phyloP scores from a whole-genome alignment of 2,797 vertebrate genomes.

The Kryptolebias ocellatus region DNA sequence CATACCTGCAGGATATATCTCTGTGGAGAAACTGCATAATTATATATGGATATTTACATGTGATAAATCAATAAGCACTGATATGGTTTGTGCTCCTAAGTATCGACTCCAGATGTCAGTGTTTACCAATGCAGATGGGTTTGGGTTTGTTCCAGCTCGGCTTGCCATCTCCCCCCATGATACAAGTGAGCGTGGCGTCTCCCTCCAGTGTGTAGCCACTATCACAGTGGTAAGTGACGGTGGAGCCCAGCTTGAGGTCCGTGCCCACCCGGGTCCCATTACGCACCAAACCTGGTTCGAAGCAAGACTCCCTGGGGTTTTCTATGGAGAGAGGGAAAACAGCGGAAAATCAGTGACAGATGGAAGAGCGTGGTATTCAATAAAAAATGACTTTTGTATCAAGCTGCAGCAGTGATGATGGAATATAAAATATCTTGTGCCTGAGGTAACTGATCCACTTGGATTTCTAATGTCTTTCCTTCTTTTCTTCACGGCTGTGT shows the following conservation, averaged over 20 bases:
- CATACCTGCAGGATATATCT: constrained; percentile 30
- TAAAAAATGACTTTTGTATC: constrained; percentile 35
- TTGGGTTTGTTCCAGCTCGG: constrained; percentile 93
- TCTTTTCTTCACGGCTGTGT: constrained; percentile 9
- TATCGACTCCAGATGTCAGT: constrained; percentile 70
- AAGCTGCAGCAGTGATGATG: constrained; percentile 20
- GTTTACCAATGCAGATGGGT: constrained; percentile 93
- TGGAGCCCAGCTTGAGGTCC: constrained; percentile 93
- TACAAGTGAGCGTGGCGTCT: constrained; percentile 89
- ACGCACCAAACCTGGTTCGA: constrained; percentile 91
- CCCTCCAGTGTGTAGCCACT: constrained; percentile 93
- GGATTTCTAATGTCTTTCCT: constrained; percentile 11
- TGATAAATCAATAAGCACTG: constrained; percentile 44
- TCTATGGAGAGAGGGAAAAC: constrained; percentile 80
- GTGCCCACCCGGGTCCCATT: constrained; percentile 92
- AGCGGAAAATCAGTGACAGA: constrained; percentile 63
- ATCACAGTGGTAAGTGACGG: constrained; percentile 93
- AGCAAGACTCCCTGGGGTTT: constrained; percentile 97
- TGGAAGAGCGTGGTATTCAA: constrained; percentile 37
- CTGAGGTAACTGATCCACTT: constrained; percentile 27
- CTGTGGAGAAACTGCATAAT: constrained; percentile 15
- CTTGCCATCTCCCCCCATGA: constrained; percentile 93
- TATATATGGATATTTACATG: constrained; percentile 40
- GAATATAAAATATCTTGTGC: constrained; percentile 36
- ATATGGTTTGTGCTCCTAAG: constrained; percentile 50